Evolutionary conservation across 2,888 invertebrate genomes (phyloP), one percentile per base, ranked within the genome.

Genomic region (Ceramica pisi): DNA sequence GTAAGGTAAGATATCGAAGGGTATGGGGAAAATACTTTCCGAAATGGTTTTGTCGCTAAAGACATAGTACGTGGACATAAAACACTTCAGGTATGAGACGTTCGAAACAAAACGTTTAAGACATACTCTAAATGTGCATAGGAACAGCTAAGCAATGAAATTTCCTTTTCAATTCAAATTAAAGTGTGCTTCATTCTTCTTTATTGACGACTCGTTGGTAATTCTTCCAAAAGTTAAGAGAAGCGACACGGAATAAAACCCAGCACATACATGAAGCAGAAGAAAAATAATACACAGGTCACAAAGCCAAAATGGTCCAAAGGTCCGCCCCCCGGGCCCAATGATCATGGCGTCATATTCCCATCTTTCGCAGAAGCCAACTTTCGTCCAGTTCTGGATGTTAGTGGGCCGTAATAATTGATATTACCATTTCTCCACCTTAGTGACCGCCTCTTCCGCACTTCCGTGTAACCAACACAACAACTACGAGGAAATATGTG

Each of bases 391-490:
- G 38, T 55, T 31, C 53, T 26, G 21, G 9, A 23, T 21, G 50
- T 23, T 41, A 68, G 5, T 10, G 5, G 23, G 21, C 41, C 14
- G 21, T 38, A 38, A 50, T 51, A 55, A 64, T 60, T 31, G 31
- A n/a, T 12, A 53, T 38, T 55, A 64, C 9, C 10, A 60, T 67
- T 19, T 26, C 21, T 44, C 79, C 71, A 59, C 62, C 70, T 19
- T 59, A 55, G 7, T 41, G 9, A 31, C 19, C 73, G 80, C 74
- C 83, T 70, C 82, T 79, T 82, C 80, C 65, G 67, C 67, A 1
- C 60, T 82, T 68, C 51, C 55, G 21, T 46, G 56, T 55, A 82
- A 51, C 48, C 56, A 67, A 50, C 41, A 41, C 46, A 46, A 68
- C 7, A 79, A 51, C 21, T 80, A 68, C 65, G 41, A 46, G 5